Percentiles rank a stretch among this genome's conserved stretches.
phyloP scores from a whole-genome alignment of 2,888 invertebrate genomes.

The Stegophylla sp. region DNA sequence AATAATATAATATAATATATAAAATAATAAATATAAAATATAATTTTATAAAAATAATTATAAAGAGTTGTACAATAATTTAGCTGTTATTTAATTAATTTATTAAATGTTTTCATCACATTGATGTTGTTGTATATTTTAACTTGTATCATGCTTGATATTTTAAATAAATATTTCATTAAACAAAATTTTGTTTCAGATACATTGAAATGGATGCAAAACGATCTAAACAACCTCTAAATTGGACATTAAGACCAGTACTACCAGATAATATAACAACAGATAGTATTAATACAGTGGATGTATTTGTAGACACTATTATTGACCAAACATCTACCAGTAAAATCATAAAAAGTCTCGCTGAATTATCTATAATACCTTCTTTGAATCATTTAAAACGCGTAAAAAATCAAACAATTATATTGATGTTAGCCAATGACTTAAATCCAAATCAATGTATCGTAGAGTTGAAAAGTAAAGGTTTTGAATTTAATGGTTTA shows the following conservation, averaged over 20 bases:
- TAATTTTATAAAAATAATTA: no score
- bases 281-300: slow-evolving; percentile 66
- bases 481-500: slow-evolving; percentile 68
- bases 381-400: slow-evolving; percentile 77
- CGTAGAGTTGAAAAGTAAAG: slow-evolving; percentile 62
- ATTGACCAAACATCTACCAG: slow-evolving; percentile 72
- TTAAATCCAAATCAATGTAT: slow-evolving; percentile 25
- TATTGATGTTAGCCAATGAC: slow-evolving; percentile 60
- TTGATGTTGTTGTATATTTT: background rate
- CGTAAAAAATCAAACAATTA: slow-evolving; percentile 67
- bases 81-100: background rate
- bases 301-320: slow-evolving; percentile 72
- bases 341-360: slow-evolving; percentile 70
- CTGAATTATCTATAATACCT: slow-evolving; percentile 70
- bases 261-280: slow-evolving; percentile 68
- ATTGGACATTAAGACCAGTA: slow-evolving; percentile 65
- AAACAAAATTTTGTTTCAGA: slow-evolving; percentile 13
- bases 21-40: no score
- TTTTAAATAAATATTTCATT: background rate
- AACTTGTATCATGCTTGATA: background rate
- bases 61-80: no score
- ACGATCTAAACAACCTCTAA: slow-evolving; percentile 2
- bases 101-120: background rate
- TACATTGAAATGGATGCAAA: slow-evolving; percentile 39
- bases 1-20: no score